Evolutionary conservation across 1,140 invertebrate genomes (phyloP).

Genomic region (Anastrepha ludens): DNA sequence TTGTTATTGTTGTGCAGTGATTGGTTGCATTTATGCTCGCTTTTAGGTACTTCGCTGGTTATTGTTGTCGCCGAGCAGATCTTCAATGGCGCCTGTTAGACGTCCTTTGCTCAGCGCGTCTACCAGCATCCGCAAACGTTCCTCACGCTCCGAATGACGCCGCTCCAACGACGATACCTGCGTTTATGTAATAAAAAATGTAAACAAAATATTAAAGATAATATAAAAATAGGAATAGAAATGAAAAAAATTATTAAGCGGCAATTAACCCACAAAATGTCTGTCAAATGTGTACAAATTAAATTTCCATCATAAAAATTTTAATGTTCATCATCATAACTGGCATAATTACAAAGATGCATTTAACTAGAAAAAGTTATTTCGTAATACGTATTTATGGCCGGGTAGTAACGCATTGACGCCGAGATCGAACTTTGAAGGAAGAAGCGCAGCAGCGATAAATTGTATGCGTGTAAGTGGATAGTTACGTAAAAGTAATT

Average conservation of each 20-base stretch:
- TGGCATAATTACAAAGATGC: not conserved
- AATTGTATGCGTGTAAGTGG: not conserved
- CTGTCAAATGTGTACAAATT: not conserved
- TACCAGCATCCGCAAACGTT: conserved; percentile 72
- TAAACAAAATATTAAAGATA: conserved; percentile 8
- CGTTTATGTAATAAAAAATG: conserved; percentile 34
- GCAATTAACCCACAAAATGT: conserved; percentile 18
- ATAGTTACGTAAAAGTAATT: conserved; percentile 30
- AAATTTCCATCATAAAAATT: conserved; percentile 15
- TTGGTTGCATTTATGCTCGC: not conserved
- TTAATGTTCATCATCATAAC: not conserved
- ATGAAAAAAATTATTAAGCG: not conserved
- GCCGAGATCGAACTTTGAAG: not conserved
- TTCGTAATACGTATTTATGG: conserved; percentile 3
- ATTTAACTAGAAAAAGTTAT: not conserved
- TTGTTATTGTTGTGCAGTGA: not conserved
- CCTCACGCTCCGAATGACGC: conserved; percentile 72
- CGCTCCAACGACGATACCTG: conserved; percentile 72
- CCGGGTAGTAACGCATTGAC: not conserved
- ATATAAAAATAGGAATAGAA: too few relatives aligned
- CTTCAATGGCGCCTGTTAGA: conserved; percentile 70
- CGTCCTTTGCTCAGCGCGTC: conserved; percentile 73
- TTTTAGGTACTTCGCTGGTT: conserved; percentile 59
- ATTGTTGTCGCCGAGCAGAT: conserved; percentile 69
- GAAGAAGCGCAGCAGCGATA: not conserved